Conservation (phyloP, 2,888 invertebrate genomes). For the Brenthis daphne region DNA sequence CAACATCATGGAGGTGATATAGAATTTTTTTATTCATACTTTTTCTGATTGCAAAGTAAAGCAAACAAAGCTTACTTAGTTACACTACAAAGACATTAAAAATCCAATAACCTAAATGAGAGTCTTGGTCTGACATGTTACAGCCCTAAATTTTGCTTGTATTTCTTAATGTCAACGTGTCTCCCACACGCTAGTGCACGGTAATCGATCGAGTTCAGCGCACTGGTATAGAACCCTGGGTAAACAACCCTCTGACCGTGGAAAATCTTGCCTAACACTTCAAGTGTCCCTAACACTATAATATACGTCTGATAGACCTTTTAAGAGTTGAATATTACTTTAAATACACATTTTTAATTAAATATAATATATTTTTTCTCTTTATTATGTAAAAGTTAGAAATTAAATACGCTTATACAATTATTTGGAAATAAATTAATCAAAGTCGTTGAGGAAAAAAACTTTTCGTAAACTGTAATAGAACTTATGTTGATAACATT, state of each 20-base stretch:
- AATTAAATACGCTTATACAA: no score
- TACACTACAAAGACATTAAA: no score
- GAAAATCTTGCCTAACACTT: not conserved
- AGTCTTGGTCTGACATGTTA: not conserved
- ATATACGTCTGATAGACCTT: not conserved
- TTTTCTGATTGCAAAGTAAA: no score
- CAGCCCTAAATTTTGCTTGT: not conserved
- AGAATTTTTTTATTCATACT: no score
- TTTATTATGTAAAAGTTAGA: not conserved
- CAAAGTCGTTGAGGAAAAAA: no score
- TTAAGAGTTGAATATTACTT: no score
- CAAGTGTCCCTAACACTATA: not conserved
- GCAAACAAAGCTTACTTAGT: no score
- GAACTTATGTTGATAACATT: no score
- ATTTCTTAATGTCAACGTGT: not conserved
- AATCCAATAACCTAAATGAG: not conserved
- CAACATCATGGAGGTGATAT: no score
- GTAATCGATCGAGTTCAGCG: constrained; percentile 15
- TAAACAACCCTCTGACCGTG: constrained; percentile 9
- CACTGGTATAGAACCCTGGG: constrained; percentile 2
- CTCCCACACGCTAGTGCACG: not conserved
- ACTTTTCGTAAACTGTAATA: no score
- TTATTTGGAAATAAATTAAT: no score
- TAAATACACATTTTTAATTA: no score
- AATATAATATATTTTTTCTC: not conserved